Evolutionary conservation across 2,797 vertebrate genomes (phyloP), one percentile per base, ranked within the genome.

Genomic region (Clarias pachynema): DNA sequence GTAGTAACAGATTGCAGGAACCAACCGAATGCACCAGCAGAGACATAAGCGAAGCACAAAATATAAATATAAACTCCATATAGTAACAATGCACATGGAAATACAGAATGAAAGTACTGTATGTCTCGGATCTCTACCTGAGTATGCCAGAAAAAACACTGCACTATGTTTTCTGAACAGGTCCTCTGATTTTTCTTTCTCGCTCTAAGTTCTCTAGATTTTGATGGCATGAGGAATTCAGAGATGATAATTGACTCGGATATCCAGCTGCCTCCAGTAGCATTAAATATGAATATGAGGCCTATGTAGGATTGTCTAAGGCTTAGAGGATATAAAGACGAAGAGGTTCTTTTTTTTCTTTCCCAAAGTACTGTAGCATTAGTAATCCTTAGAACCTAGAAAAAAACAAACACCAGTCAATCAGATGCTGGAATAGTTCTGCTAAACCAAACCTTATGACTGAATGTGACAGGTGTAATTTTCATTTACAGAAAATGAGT

Each of bases 221-320:
- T 73, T 79, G 84, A 87, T 82, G 74, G 84, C 74, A 85, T 87
- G 73, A 89, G 86, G 79, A 60, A 63, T 86, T 89, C 86, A 82
- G 62, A 87, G 80, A 87, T 88, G 90, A 90, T 90, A 91, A 89
- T 89, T 89, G 88, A 87, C 85, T 87, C 85, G 79, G 88, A 86
- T 87, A 88, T 83, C 72, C 88, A 89, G 85, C 80, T 90, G 89
- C 85, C 89, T 89, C 84, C 77, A 84, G 84, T 59, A 49, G 77
- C 82, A 86, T 85, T 89, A 89, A 89, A 90, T 86, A 89, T 88
- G 87, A 87, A 90, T 90, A 83, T 80, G 63, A 85, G 84, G 63
- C 88, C 89, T 86, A 87, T 89, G 86, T 84, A 88, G 83, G 68
- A 85, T 82, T 89, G 87, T 89, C 82, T 89, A 87, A 44, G 79